Conservation (phyloP, 2,888 invertebrate species). For the Marronus borbonicus region DNA sequence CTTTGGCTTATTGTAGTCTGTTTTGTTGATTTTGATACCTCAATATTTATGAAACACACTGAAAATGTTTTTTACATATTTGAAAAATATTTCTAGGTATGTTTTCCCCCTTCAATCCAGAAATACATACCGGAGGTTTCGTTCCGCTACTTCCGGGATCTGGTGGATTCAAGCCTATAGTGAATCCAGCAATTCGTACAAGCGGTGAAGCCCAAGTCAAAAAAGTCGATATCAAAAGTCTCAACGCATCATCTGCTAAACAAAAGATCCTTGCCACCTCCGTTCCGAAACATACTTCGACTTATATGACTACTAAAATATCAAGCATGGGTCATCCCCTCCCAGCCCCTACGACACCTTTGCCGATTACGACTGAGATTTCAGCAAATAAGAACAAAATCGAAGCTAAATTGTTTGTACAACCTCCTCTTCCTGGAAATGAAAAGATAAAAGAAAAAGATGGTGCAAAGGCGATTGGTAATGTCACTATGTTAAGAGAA, state of each 20-base stretch:
- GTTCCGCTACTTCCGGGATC: conserved; percentile 82
- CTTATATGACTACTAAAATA: conserved; percentile 19
- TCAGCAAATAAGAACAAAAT: conserved; percentile 47
- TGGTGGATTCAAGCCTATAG: conserved; percentile 83
- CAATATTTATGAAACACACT: no score
- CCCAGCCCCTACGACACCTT: conserved; percentile 52
- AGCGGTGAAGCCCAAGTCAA: conserved; percentile 44
- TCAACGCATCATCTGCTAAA: conserved; percentile 31
- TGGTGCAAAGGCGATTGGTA: conserved; percentile 14
- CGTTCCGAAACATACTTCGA: conserved; percentile 42
- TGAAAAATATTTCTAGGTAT: conserved; percentile 52
- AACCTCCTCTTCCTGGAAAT: conserved; percentile 37
- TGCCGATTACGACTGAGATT: conserved; percentile 50
- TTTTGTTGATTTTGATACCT: no score
- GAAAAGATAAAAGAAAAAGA: background rate
- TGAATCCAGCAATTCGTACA: conserved; percentile 68
- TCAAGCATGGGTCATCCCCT: conserved; percentile 52
- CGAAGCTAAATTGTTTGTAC: conserved; percentile 50
- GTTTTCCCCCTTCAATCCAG: conserved; percentile 73
- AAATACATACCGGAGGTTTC: conserved; percentile 84
- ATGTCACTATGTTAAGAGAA: conserved; percentile 44
- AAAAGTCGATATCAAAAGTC: conserved; percentile 50
- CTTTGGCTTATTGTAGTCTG: no score
- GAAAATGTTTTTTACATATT: background rate
- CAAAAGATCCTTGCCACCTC: background rate